These are phyloP conservation scores for Jordanella pulchra DNA, from an alignment of 2,797 vertebrate species.

Conservation along the genomic window DNA sequence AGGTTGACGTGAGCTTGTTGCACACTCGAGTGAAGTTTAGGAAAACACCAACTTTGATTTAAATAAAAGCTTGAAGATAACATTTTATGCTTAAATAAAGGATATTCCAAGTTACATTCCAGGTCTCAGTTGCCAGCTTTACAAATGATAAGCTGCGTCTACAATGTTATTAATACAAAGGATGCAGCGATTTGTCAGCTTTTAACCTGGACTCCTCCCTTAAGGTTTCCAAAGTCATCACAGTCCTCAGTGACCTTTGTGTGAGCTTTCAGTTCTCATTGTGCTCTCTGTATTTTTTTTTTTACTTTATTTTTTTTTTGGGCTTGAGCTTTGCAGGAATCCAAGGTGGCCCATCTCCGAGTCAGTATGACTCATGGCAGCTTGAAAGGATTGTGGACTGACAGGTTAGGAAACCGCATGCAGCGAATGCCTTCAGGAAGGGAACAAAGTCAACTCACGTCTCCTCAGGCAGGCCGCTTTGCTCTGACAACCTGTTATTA, in stretches of 20 bases:
- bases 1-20: conserved; percentile 7
- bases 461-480: conserved; percentile 51
- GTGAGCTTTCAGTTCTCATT: conserved; percentile 44
- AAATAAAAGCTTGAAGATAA: not conserved
- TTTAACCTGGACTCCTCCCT: not conserved
- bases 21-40: not conserved
- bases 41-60: not conserved
- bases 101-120: not conserved
- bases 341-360: conserved; percentile 56
- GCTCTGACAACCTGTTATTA: conserved; percentile 41
- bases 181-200: not conserved
- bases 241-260: conserved; percentile 33
- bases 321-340: conserved; percentile 42
- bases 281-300: conserved; percentile 25
- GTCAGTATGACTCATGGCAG: conserved; percentile 63
- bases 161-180: not conserved
- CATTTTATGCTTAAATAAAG: not conserved
- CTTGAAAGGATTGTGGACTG: conserved; percentile 71
- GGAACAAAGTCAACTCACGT: conserved; percentile 62
- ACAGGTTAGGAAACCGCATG: conserved; percentile 72
- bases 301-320: conserved; percentile 13
- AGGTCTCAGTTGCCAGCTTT: not conserved
- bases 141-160: not conserved
- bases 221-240: conserved; percentile 1
- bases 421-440: conserved; percentile 57